phyloP scores from a whole-genome alignment of 64 coral and sea anemone species.

The Pocillopora verrucosa region DNA sequence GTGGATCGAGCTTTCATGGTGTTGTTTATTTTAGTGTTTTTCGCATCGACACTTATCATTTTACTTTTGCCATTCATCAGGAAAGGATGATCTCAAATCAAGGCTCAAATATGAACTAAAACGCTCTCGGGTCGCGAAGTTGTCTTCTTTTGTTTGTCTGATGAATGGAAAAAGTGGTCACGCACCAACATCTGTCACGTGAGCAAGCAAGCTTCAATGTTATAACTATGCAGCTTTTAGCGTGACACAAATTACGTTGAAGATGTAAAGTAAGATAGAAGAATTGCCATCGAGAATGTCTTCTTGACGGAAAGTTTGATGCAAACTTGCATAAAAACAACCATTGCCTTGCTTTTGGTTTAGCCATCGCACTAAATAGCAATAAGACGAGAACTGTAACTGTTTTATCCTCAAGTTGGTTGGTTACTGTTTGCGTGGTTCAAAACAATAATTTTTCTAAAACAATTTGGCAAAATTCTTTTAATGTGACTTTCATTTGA shows the following conservation, averaged over 20 bases:
- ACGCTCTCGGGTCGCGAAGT: too few species aligned
- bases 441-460: too few species aligned
- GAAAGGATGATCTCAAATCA: neutral
- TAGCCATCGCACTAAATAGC: too few species aligned
- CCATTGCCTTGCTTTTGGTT: neutral
- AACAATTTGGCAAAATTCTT: too few species aligned
- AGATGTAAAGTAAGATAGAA: neutral
- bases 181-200: neutral
- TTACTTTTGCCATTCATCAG: conserved; percentile 47
- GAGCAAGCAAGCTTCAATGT: neutral
- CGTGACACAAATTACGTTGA: neutral
- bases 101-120: neutral
- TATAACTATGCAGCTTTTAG: neutral
- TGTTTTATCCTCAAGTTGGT: too few species aligned
- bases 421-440: too few species aligned
- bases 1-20: conserved; percentile 83
- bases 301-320: neutral
- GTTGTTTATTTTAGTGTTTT: conserved; percentile 67
- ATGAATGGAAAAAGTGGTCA: neutral
- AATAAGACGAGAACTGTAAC: too few species aligned
- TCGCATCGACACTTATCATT: conserved; percentile 59
- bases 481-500: too few species aligned
- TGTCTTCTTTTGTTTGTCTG: neutral
- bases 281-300: too few species aligned
- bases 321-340: neutral